Conservation (phyloP, 2,797 vertebrate species). For the Falco naumanni region DNA sequence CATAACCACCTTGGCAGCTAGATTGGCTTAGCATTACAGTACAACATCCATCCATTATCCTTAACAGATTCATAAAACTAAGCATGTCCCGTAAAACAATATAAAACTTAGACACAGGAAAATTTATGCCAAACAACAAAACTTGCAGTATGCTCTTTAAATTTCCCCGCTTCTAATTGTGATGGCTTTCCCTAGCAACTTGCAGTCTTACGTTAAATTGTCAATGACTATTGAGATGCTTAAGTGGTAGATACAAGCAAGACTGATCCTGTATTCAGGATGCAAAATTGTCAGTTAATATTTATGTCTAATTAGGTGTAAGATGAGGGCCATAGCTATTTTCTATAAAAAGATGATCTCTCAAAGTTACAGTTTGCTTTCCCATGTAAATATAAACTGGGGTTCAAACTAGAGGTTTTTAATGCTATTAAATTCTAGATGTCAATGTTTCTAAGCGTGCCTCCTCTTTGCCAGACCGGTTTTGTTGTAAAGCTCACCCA, state of each 20-base stretch:
- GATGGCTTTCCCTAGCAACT: constrained; percentile 12
- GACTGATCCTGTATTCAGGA: constrained; percentile 29
- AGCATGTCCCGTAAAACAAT: neutral
- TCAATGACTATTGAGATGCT: neutral
- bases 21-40: neutral
- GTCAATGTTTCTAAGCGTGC: neutral
- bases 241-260: neutral
- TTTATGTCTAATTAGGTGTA: constrained; percentile 36
- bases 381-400: neutral
- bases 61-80: constrained; percentile 30
- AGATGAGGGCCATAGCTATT: neutral
- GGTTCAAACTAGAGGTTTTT: neutral
- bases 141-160: neutral
- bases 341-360: neutral
- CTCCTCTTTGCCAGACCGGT: neutral
- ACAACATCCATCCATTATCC: constrained; percentile 1
- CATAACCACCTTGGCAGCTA: constrained; percentile 18
- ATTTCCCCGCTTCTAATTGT: constrained; percentile 32
- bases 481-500: neutral
- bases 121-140: constrained; percentile 17
- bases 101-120: neutral
- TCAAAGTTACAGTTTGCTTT: constrained; percentile 2
- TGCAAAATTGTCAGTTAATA: constrained; percentile 11
- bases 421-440: neutral
- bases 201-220: neutral